Base-by-base conservation (phyloP, 2,797 vertebrate genomes). In the Oreochromis mossambicus region DNA sequence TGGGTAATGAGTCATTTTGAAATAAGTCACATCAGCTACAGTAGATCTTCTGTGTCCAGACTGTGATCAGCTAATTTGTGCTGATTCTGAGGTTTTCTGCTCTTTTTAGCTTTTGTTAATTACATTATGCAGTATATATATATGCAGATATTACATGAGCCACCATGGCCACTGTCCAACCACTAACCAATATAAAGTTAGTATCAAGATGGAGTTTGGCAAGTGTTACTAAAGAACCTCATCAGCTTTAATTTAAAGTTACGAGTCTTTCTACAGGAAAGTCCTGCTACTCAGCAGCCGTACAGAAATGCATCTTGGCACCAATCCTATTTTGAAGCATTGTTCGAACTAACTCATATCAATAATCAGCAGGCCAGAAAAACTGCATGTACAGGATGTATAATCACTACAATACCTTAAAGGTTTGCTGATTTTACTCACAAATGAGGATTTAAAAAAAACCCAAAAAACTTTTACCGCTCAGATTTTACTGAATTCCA, bases 171-270 rank as follows among this genome's bases (percentile, higher is more conserved):
- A 17, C 29, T 61, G 29, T 61, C 56, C 17, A 61, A 61, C 29
- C 56, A 34, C 29, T 61, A 34, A 19, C 15, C 56, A 61, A 34
- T 34, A 11, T 61, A 34, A 34, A 34, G 56, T 34, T 61, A 61
- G 56, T 34, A 34, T 63, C 32, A 36, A 36, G 17, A 36, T 63
- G 19, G 32, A 63, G 13, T 36, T 63, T 61, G 58, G 58, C 32
- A 63, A 36, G 19, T n/a, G 58, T 63, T 63, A 63, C 58, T 63
- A 7, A 63, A 63, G 58, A 63, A 36, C 32, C 32, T 63, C 32
- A 5, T 36, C 58, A 63, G 10, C 58, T 36, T 63, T 34, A 5
- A 63, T 36, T 36, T 34, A 63, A 36, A 63, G 32, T 63, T 11
- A 4, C 0, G 1, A 36, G 58, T 34, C 17, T 6, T 10, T 56